Base-by-base conservation (phyloP, 2,888 invertebrate genomes). In the Cyaniris semiargus region DNA sequence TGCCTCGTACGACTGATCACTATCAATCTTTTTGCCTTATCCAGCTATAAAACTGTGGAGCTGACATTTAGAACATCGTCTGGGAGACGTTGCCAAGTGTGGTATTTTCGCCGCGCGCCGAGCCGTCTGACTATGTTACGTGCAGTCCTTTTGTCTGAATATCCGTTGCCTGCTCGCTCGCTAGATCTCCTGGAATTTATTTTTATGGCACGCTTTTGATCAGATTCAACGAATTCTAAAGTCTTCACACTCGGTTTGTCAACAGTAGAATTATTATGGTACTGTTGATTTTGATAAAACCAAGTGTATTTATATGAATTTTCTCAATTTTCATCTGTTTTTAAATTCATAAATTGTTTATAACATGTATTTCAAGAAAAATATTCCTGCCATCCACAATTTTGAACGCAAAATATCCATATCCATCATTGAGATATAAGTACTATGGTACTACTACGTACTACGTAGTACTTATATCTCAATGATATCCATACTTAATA, bases 51-150 rank as follows among this genome's bases (percentile, higher is more conserved):
- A 72, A 72, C 23, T 44, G 44, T 44, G 5, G 21, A 72, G 72
- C 23, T 72, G 72, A 72, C 72, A 72, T 72, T 72, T 72, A 38
- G 15, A 74, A 53, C 74, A 31, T 18, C 53, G 74, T 74, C 74
- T 74, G 74, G 27, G 23, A 18, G 48, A 53, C 74, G 48, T 48
- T 80, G 81, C 79, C 80, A 81, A 81, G 77, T 80, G 79, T 48
- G 78, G 70, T 78, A 79, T 78, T 80, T 77, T 70, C 76, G 78
- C 38, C 66, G 72, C 77, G 74, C 76, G 74, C 70, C 70, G 74
- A 75, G 78, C 75, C 71, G 76, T 71, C 76, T 76, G 78, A 60
- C 44, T 38, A 66, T 76, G 74, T 74, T 53, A 53, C 53, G 72
- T 72, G 72, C 72, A 44, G 72, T 72, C 38, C 38, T 72, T 72